phyloP scores from a whole-genome alignment of 2,888 invertebrate genomes.

The Conomelus anceps region DNA sequence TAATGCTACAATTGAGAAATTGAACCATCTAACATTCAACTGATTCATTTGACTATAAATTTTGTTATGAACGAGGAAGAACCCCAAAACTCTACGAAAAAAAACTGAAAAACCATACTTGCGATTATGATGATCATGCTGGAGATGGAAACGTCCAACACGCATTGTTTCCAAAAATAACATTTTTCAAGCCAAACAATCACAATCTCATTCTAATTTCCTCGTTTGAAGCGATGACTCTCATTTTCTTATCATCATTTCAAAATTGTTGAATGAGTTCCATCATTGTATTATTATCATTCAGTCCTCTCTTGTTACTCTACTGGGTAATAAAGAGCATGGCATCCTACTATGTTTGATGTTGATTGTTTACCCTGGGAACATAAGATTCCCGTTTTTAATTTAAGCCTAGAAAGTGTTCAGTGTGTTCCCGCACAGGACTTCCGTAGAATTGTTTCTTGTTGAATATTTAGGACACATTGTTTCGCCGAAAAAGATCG shows the following conservation, averaged over 20 bases:
- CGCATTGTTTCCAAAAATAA: too few relatives aligned
- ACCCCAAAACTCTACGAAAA: too few relatives aligned
- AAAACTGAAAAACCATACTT: too few relatives aligned
- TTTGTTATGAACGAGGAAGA: too few relatives aligned
- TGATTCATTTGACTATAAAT: too few relatives aligned
- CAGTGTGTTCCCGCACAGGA: neutral
- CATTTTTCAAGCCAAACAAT: neutral
- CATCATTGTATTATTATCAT: neutral
- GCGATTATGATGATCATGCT: too few relatives aligned
- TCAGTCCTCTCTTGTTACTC: too few relatives aligned
- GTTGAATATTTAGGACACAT: neutral
- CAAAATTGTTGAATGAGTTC: neutral
- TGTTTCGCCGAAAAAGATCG: neutral
- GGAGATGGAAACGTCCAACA: too few relatives aligned
- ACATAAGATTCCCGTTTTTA: neutral
- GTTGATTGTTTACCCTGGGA: neutral
- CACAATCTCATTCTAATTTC: neutral
- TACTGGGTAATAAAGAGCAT: neutral
- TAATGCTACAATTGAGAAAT: too few relatives aligned
- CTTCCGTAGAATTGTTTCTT: neutral
- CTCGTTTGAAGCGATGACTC: neutral
- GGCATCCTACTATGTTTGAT: neutral
- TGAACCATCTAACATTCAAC: too few relatives aligned
- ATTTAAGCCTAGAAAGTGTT: neutral
- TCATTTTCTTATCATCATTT: neutral